Percentiles rank a stretch among this genome's conserved stretches.
Conservation (phyloP, 2,113 vertebrate species). For the Oncorhynchus mykiss region DNA sequence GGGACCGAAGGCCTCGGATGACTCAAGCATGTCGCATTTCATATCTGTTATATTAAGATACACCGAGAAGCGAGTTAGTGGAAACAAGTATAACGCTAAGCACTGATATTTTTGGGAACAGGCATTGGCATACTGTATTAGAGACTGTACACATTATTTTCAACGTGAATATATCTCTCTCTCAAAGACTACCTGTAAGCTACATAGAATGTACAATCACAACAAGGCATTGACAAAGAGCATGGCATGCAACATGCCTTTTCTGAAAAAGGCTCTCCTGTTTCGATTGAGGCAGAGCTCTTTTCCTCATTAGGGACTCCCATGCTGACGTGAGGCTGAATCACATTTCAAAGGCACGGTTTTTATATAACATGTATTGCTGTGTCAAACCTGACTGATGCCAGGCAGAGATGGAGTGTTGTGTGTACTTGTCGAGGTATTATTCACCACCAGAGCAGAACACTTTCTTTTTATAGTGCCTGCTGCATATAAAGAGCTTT, state of each 20-base stretch:
- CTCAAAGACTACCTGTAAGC: background rate
- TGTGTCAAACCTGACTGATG: background rate
- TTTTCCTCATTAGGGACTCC: background rate
- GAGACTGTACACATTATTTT: too few relatives aligned
- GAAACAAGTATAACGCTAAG: too few relatives aligned
- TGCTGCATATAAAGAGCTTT: background rate
- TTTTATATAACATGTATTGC: background rate
- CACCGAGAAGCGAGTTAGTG: too few relatives aligned
- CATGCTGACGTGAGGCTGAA: background rate
- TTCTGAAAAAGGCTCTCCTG: background rate
- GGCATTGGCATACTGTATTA: too few relatives aligned
- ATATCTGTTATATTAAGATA: too few relatives aligned
- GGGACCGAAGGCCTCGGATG: too few relatives aligned
- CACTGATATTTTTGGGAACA: too few relatives aligned
- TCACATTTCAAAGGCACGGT: background rate
- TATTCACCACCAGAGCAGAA: background rate
- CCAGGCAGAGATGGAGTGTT: background rate
- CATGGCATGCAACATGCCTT: background rate
- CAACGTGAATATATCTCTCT: background rate
- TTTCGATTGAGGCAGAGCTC: background rate
- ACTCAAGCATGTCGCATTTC: too few relatives aligned
- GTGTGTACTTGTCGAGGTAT: background rate
- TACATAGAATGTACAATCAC: background rate
- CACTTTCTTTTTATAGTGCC: constrained; percentile 27
- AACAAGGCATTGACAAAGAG: background rate